Evolutionary conservation across 1,140 invertebrate species (phyloP).

Genomic region (Brachionus sp.): DNA sequence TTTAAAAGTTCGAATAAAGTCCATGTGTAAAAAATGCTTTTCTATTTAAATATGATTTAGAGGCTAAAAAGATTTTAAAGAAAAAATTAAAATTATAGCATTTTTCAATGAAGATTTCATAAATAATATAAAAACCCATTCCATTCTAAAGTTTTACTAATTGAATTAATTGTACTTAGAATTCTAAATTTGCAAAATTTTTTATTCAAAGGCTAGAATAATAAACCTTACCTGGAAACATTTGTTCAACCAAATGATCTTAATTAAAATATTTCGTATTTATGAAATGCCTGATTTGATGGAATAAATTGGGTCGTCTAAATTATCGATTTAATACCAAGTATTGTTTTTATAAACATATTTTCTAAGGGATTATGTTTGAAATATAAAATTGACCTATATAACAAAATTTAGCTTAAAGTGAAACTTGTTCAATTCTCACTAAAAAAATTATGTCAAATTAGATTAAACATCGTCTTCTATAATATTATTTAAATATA

Average conservation of each 20-base stretch:
- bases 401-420: neutral
- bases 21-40: too few relatives aligned
- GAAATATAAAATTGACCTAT: neutral
- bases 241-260: neutral
- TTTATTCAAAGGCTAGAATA: neutral
- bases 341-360: neutral
- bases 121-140: too few relatives aligned
- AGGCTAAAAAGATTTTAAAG: too few relatives aligned
- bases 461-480: neutral
- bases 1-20: too few relatives aligned
- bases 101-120: too few relatives aligned
- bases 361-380: neutral
- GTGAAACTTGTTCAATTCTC: neutral
- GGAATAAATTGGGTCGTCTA: slow-evolving; percentile 5
- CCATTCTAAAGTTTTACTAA: neutral
- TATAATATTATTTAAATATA: too few relatives aligned
- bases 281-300: slow-evolving; percentile 2
- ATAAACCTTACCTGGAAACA: neutral
- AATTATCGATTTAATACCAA: neutral
- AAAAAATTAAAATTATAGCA: too few relatives aligned
- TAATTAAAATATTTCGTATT: neutral
- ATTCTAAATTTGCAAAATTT: neutral
- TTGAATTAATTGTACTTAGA: neutral
- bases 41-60: too few relatives aligned
- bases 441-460: neutral